These are phyloP conservation scores for Macrosoma leucophasiata DNA, from an alignment of 2,888 invertebrate genomes.

Conservation along the genomic window DNA sequence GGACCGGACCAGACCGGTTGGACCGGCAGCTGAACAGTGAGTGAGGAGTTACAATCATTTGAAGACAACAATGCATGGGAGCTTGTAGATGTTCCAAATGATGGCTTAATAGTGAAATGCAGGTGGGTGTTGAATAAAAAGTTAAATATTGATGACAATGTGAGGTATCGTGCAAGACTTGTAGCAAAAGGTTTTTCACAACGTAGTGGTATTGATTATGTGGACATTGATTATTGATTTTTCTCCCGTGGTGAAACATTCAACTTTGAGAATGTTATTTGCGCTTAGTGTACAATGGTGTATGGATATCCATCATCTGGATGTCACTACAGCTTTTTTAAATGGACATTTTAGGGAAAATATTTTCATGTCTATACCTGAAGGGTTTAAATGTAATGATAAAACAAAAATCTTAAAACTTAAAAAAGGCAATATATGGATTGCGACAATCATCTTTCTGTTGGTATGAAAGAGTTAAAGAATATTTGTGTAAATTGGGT, in stretches of 20 bases:
- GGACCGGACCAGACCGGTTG: too few species aligned
- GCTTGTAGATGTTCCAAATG: conserved; percentile 13
- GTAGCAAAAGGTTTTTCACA: conserved; percentile 12
- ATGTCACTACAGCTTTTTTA: conserved; percentile 2
- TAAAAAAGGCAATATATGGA: conserved; percentile 9
- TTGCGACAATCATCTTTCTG: conserved; percentile 3
- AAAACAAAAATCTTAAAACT: conserved; percentile 6
- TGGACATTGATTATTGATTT: too few species aligned
- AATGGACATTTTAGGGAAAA: background rate
- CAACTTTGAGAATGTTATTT: too few species aligned
- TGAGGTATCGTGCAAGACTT: conserved; percentile 14
- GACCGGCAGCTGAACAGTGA: conserved; percentile 8
- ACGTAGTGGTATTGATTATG: conserved; percentile 8
- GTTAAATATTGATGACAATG: conserved; percentile 20
- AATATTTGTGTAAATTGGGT: background rate
- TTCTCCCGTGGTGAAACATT: too few species aligned
- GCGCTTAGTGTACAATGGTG: background rate
- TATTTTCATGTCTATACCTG: background rate
- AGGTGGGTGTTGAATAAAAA: too few species aligned
- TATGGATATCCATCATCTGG: conserved; percentile 1
- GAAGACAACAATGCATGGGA: conserved; percentile 21
- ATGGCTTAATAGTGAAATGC: too few species aligned
- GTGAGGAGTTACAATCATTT: conserved; percentile 16
- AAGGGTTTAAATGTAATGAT: background rate
- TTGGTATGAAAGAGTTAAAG: conserved; percentile 6